Percentiles rank a stretch among this genome's conserved stretches.
Evolutionary conservation across 1,140 invertebrate species (phyloP).

Genomic region (Heliothis subflexa): DNA sequence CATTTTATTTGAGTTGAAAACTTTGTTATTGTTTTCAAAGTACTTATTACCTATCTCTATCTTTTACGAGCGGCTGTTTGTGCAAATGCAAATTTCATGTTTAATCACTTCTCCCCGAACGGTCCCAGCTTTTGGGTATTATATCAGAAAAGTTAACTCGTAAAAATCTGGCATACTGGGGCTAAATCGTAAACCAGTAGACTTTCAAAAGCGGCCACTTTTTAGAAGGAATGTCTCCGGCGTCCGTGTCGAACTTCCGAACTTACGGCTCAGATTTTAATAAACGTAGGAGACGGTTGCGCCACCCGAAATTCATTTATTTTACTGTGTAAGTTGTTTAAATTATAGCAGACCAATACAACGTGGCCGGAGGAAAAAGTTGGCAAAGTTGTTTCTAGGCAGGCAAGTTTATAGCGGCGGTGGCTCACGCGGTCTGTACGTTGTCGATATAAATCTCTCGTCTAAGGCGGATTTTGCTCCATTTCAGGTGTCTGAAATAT

Average conservation of each 20-base stretch:
- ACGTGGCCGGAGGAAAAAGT: slow-evolving; percentile 45
- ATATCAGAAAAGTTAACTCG: slow-evolving; percentile 70
- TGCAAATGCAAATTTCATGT: slow-evolving; percentile 65
- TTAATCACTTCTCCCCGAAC: slow-evolving; percentile 61
- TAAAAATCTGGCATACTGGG: slow-evolving; percentile 68
- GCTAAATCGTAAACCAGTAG: slow-evolving; percentile 64
- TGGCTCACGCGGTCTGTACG: not conserved
- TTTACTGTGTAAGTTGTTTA: slow-evolving; percentile 57
- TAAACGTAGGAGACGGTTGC: slow-evolving; percentile 56
- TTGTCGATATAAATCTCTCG: slow-evolving; percentile 27
- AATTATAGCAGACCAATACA: slow-evolving; percentile 56
- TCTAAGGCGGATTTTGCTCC: slow-evolving; percentile 1
- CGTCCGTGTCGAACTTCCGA: slow-evolving; percentile 58
- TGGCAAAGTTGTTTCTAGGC: slow-evolving; percentile 26
- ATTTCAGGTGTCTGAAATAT: slow-evolving; percentile 7
- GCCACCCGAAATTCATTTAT: slow-evolving; percentile 54
- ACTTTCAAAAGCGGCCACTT: slow-evolving; percentile 57
- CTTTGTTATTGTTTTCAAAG: slow-evolving; percentile 48
- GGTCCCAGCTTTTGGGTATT: slow-evolving; percentile 54
- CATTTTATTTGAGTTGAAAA: slow-evolving; percentile 47
- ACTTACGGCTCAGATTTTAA: slow-evolving; percentile 67
- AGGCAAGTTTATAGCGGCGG: slow-evolving; percentile 21
- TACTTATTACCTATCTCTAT: slow-evolving; percentile 49
- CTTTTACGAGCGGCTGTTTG: slow-evolving; percentile 53
- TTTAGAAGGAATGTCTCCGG: slow-evolving; percentile 59